Conservation (phyloP, 2,888 invertebrate genomes). For the Cryptosula pallasiana region DNA sequence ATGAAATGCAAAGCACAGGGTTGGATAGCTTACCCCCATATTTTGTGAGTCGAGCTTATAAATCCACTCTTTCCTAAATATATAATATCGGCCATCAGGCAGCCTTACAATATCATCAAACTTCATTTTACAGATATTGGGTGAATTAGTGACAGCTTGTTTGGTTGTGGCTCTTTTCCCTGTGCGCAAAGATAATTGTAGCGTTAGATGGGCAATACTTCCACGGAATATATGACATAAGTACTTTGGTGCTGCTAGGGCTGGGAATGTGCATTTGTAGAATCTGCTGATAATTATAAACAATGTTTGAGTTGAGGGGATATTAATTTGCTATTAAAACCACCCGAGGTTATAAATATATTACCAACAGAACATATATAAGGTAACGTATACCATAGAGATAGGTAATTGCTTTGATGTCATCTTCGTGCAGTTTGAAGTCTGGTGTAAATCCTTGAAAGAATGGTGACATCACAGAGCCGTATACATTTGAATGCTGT, state of each 20-base stretch:
- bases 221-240: too few relatives aligned
- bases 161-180: too few relatives aligned
- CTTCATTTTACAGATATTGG: slow-evolving; percentile 9
- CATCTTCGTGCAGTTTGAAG: slow-evolving; percentile 43
- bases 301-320: too few relatives aligned
- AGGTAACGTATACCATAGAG: slow-evolving; percentile 39
- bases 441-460: slow-evolving; percentile 45
- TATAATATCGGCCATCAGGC: slow-evolving; percentile 36
- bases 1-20: too few relatives aligned
- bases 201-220: too few relatives aligned
- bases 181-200: too few relatives aligned
- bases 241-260: too few relatives aligned
- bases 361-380: background rate
- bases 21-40: background rate
- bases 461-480: slow-evolving; percentile 50
- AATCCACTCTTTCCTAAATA: slow-evolving; percentile 33
- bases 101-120: slow-evolving; percentile 23
- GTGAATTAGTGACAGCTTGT: background rate
- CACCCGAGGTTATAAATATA: too few relatives aligned
- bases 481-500: slow-evolving; percentile 42
- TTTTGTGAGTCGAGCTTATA: slow-evolving; percentile 31
- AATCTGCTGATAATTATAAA: too few relatives aligned
- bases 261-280: too few relatives aligned
- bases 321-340: too few relatives aligned
- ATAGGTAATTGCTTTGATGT: slow-evolving; percentile 42